A percentile compares a stretch with the other conserved stretches of the same genome.
phyloP scores from a whole-genome alignment of 1,140 invertebrate species.

The Zaprionus nigranus region DNA sequence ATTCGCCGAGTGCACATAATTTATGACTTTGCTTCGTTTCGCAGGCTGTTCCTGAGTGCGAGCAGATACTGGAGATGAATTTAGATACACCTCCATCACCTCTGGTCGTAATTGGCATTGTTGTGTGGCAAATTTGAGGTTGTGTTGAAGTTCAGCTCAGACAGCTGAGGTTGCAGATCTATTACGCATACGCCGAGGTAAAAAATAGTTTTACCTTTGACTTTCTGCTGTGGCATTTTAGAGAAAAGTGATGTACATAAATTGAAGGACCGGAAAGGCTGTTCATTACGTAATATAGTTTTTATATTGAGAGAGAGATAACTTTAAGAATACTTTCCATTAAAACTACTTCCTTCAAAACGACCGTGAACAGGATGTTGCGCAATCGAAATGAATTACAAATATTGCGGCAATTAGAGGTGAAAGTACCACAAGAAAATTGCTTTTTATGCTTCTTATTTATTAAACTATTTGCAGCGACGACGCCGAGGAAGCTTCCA shows the following conservation, averaged over 20 bases:
- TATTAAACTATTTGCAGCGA: slow-evolving; percentile 49
- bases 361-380: neutral
- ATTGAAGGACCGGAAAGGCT: no score
- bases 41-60: neutral
- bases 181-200: neutral
- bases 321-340: neutral
- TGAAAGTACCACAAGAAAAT: neutral
- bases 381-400: slow-evolving; percentile 9
- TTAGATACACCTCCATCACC: neutral
- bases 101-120: slow-evolving; percentile 1
- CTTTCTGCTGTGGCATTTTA: no score
- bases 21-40: slow-evolving; percentile 47
- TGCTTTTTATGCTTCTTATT: slow-evolving; percentile 43
- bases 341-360: neutral
- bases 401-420: slow-evolving; percentile 16
- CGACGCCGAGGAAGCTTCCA: slow-evolving; percentile 85
- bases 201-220: neutral
- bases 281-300: no score
- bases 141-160: neutral
- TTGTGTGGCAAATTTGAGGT: slow-evolving; percentile 11
- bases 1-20: slow-evolving; percentile 54
- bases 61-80: neutral
- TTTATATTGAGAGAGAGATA: no score
- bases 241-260: no score
- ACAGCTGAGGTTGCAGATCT: neutral